phyloP scores from a whole-genome alignment of 2,113 vertebrate genomes.

The Daubentonia madagascariensis region DNA sequence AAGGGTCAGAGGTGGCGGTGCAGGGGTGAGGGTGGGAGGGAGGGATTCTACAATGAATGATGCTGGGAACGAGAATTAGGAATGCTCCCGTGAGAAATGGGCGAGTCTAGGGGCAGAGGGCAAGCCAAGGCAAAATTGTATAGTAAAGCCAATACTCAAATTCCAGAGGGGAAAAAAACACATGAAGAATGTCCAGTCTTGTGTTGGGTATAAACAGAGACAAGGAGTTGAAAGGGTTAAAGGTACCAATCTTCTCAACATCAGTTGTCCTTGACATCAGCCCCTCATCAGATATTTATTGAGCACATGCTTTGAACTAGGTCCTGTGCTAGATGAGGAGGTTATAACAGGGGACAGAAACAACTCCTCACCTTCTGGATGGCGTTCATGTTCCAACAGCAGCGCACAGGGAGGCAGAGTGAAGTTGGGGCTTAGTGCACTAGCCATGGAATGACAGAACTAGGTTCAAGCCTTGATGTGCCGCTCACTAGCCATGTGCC shows the following conservation, averaged over 20 bases:
- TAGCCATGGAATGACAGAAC: background rate
- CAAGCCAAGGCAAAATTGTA: background rate
- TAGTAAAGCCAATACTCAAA: background rate
- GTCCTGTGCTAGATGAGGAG: background rate
- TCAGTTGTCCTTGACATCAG: background rate
- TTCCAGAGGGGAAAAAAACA: background rate
- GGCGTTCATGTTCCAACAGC: background rate
- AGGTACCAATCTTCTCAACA: background rate
- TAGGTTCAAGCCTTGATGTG: background rate
- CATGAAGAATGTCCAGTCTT: background rate
- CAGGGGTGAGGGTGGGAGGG: background rate
- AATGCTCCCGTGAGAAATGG: background rate
- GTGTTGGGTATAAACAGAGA: background rate
- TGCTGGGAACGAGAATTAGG: background rate
- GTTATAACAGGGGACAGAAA: background rate
- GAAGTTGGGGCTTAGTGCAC: background rate
- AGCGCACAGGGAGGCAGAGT: background rate
- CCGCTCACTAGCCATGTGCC: background rate
- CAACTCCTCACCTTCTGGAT: background rate
- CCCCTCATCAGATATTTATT: background rate
- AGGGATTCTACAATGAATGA: background rate
- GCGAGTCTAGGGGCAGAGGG: background rate
- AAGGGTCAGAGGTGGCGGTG: background rate
- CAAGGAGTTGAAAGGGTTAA: background rate
- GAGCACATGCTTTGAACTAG: background rate